Base-by-base conservation (phyloP, 92 coral and sea anemone genomes). In the Siderastrea siderea region DNA sequence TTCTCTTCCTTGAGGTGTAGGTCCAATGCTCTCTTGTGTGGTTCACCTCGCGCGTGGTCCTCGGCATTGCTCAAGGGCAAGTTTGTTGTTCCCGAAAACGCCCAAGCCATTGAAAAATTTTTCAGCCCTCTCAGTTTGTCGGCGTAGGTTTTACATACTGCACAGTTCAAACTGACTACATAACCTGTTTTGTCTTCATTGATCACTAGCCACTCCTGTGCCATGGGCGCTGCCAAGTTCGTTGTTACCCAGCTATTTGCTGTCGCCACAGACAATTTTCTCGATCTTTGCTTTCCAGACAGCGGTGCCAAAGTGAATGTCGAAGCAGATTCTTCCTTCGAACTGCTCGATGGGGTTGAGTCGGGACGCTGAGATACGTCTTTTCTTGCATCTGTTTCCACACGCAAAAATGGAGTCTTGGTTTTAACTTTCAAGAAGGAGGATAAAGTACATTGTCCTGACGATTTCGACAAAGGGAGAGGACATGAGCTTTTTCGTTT, bases 21-120 rank as follows among this genome's bases (percentile, higher is more conserved):
- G 81, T 91, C 92, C 88, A 93, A 59, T 45, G 94, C 92, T 73
- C 81, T 93, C 84, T 87, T 93, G 73, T 90, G 94, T 12, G 96
- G 96, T 55, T 93, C 88, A 62, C 94, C 94, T 74, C 84, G 62
- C 26, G 90, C 90, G 73, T 93, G 93, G 76, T 90, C 94, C 84
- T 86, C 73, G 50, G 89, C 91, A 73, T 91, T 94, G 81, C 90
- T 91, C 60, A 94, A 60, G 66, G 92, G 71, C 44, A 93, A 91
- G 91, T 86, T 94, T 38, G 72, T 77, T 49, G 97, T 91, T 43
- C 95, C 97, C 43, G 78, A 76, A 71, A 89, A 89, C 70, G 92
- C 95, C 92, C 95, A 94, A 84, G 69, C 87, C 68, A 66, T 72
- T 71, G 94, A 87, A 77, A 92, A 80, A 81, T 81, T 87, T 82